Conservation (phyloP, 2,888 invertebrate species). For the Euzetes globulus region DNA sequence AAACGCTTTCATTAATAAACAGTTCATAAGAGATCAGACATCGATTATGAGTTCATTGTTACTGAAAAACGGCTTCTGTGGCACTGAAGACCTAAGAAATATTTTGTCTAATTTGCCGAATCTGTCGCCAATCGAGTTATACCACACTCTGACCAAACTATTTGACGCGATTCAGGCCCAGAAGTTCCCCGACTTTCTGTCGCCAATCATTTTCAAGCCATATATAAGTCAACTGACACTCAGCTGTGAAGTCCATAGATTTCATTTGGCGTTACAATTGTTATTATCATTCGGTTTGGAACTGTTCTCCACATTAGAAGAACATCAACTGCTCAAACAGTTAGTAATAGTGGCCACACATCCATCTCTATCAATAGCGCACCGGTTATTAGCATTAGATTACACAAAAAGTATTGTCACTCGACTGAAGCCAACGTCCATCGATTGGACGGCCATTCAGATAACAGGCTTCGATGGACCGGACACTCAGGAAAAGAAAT, state of each 20-base stretch:
- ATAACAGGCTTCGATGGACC: conserved; percentile 39
- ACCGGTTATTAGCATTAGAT: conserved; percentile 38
- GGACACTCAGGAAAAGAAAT: conserved; percentile 41
- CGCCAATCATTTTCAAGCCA: conserved; percentile 35
- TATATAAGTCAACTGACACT: conserved; percentile 34
- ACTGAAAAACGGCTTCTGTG: not conserved
- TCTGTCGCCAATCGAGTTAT: not conserved
- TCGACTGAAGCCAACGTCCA: not conserved
- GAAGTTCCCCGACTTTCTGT: conserved; percentile 6
- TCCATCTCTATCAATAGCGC: conserved; percentile 39
- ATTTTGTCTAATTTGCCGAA: not conserved
- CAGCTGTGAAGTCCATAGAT: conserved; percentile 37
- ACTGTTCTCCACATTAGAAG: conserved; percentile 38
- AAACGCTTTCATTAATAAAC: not conserved
- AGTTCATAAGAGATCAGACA: conserved; percentile 18
- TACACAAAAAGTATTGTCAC: conserved; percentile 35
- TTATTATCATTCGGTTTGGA: conserved; percentile 37
- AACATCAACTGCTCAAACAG: conserved; percentile 37
- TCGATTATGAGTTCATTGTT: conserved; percentile 17
- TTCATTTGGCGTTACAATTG: conserved; percentile 38
- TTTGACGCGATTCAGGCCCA: not conserved
- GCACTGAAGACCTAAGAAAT: not conserved
- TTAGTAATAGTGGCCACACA: conserved; percentile 36
- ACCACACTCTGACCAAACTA: conserved; percentile 2
- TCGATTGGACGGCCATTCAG: conserved; percentile 6